These are phyloP conservation scores for Periplaneta americana DNA, from an alignment of 1,140 invertebrate genomes.

Conservation along the genomic window DNA sequence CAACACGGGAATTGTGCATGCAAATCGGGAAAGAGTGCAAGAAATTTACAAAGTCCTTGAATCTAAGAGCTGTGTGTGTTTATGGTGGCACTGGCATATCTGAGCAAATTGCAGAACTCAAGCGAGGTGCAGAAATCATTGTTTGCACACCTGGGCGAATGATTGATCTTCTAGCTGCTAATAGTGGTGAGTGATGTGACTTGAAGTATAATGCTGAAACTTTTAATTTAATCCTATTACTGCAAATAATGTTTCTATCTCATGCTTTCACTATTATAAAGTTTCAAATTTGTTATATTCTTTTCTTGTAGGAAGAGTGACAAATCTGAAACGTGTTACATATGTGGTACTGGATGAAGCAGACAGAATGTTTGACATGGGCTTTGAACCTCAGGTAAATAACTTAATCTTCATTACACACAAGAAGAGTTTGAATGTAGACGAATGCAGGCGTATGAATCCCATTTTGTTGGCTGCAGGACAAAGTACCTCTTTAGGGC, in stretches of 20 bases:
- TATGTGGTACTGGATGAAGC: constrained; percentile 99
- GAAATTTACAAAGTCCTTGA: constrained; percentile 88
- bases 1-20: constrained; percentile 96
- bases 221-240: background rate
- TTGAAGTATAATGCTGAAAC: background rate
- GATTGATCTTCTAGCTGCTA: constrained; percentile 99
- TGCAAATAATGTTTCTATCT: background rate
- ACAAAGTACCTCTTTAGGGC: no score
- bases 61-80: constrained; percentile 88
- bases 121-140: constrained; percentile 96
- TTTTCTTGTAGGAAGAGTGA: constrained; percentile 66
- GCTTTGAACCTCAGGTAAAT: constrained; percentile 93
- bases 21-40: constrained; percentile 97
- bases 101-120: constrained; percentile 96
- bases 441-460: background rate
- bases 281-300: background rate
- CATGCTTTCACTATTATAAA: background rate
- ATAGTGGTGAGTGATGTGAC: constrained; percentile 63
- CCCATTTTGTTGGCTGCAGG: no score
- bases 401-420: background rate
- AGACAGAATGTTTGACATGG: constrained; percentile 99
- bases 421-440: background rate
- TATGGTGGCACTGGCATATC: constrained; percentile 98
- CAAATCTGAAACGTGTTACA: constrained; percentile 91
- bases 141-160: constrained; percentile 98